These are phyloP conservation scores for Drosophila mimetica DNA, from an alignment of 2,888 invertebrate genomes.

Conservation along the genomic window DNA sequence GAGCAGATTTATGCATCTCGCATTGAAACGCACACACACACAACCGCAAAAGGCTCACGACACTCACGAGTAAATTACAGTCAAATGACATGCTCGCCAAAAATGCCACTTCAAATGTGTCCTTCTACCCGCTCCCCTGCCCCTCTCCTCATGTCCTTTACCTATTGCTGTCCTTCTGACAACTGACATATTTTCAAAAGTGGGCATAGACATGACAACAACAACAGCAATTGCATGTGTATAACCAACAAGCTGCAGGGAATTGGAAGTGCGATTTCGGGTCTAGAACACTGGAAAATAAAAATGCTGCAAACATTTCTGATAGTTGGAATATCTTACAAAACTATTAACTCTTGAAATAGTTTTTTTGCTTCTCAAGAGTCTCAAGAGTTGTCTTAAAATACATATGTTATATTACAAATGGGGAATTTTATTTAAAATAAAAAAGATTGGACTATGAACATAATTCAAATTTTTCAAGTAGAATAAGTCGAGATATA, in stretches of 20 bases:
- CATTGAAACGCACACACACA: constrained; percentile 27
- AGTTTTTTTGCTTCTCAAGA: too few relatives aligned
- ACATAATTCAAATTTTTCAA: too few relatives aligned
- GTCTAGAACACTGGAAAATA: neutral
- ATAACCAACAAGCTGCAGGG: constrained; percentile 49
- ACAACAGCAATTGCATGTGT: constrained; percentile 48
- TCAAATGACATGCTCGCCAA: constrained; percentile 75
- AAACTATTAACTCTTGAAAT: too few relatives aligned
- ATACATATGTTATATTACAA: too few relatives aligned
- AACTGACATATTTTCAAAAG: constrained; percentile 70
- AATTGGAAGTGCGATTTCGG: constrained; percentile 28
- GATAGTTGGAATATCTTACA: too few relatives aligned
- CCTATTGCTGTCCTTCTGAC: constrained; percentile 41
- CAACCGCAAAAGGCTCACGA: constrained; percentile 29
- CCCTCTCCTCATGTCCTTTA: neutral
- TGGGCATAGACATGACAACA: constrained; percentile 76
- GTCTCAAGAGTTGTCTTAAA: too few relatives aligned
- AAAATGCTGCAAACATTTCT: too few relatives aligned
- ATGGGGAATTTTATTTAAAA: too few relatives aligned
- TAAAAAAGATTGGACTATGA: too few relatives aligned
- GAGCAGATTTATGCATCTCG: constrained; percentile 58
- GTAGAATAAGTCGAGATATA: too few relatives aligned
- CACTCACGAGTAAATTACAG: constrained; percentile 67
- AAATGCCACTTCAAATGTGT: constrained; percentile 63
- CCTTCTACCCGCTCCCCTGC: constrained; percentile 8